Evolutionary conservation across 1,140 invertebrate species (phyloP), one percentile per base, ranked within the genome.

Genomic region (Drosophila ironensis): DNA sequence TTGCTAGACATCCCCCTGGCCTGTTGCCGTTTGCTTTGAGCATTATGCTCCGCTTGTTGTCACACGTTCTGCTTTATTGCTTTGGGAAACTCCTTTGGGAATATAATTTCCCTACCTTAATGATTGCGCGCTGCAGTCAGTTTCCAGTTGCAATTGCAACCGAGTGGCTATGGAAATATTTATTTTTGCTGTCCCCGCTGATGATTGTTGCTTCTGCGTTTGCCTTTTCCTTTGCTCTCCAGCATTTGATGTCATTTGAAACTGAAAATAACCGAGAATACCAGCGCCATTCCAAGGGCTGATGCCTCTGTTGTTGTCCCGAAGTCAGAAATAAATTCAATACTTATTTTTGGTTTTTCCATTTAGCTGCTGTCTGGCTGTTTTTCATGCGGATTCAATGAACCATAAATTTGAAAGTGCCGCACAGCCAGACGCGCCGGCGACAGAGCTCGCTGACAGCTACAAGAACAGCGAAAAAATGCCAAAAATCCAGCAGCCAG

Each of bases 321-420:
- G 17, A 30, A 24, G 19, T 17, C 54, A 27, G 17, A 60, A 81
- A 77, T 64, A 70, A 73, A 84, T 71, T 84, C 74, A 67, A 64
- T 84, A 78, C 70, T 67, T 61, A 46, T 44, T 44, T 61, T 72
- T 82, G 56, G 57, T 59, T 78, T 70, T 84, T 46, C 56, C 67
- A 68, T 68, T 78, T 53, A 66, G 40, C 47, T 56, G 27, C 59
- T 50, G 64, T 60, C 57, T 61, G 70, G 63, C 63, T 82, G 74
- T 86, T 86, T 86, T 86, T 86, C 80, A 86, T 86, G 60, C 60
- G 71, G 45, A 86, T 80, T 86, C 80, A 86, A 86, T 86, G 80
- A 86, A 86, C 80, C 80, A 86, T 86, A 86, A 86, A 86, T 86
- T 86, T 86, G 44, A 86, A 86, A 86, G 80, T 80, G 74, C 80